These are phyloP conservation scores for Trissolcus basalis DNA, from an alignment of 1,140 invertebrate species.

Conservation along the genomic window DNA sequence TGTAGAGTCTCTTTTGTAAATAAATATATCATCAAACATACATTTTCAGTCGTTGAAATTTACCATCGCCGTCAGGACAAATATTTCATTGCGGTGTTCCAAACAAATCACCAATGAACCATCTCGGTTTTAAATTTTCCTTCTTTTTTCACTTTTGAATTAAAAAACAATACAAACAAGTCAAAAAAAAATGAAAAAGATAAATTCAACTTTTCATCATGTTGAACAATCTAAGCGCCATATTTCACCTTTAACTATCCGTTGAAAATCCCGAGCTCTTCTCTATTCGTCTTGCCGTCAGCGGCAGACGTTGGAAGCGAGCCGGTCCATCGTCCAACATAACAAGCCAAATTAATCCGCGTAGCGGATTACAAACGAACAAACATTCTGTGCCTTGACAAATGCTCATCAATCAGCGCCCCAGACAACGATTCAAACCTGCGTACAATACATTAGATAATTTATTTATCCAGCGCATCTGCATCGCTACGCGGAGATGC, in stretches of 20 bases:
- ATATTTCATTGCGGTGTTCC: too few relatives aligned
- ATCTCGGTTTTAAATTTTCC: too few relatives aligned
- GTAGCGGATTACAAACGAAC: conserved; percentile 18
- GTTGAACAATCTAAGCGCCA: background rate
- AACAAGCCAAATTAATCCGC: conserved; percentile 20
- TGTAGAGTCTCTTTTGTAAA: too few relatives aligned
- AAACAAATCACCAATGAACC: too few relatives aligned
- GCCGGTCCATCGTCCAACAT: conserved; percentile 7
- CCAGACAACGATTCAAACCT: conserved; percentile 15
- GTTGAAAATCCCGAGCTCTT: background rate
- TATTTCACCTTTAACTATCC: background rate
- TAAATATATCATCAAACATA: too few relatives aligned
- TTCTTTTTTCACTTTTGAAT: too few relatives aligned
- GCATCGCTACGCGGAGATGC: conserved; percentile 48
- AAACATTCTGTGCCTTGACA: conserved; percentile 35
- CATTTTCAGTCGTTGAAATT: too few relatives aligned
- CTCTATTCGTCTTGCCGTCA: conserved; percentile 11
- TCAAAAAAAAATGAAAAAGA: too few relatives aligned
- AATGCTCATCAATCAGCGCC: conserved; percentile 27
- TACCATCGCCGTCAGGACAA: too few relatives aligned
- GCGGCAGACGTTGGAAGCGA: conserved; percentile 8
- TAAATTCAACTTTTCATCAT: background rate
- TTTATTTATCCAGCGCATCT: conserved; percentile 40
- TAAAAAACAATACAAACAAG: too few relatives aligned
- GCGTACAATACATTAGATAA: conserved; percentile 46